Evolutionary conservation across 1,140 invertebrate genomes (phyloP), one percentile per base, ranked within the genome.

Genomic region (Danaus melanippus): DNA sequence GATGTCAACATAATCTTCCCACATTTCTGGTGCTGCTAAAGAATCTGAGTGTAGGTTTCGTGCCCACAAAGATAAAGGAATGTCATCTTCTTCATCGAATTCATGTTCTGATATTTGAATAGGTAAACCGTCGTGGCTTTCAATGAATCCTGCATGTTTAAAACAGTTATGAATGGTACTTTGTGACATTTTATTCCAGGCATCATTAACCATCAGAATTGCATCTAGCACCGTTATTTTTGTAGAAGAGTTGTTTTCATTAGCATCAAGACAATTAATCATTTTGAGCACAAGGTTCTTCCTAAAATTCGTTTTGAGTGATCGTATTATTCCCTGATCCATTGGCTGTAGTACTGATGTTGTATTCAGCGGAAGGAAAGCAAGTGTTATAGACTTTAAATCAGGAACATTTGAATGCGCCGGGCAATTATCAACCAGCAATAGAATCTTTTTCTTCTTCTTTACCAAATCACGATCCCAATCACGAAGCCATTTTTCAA

Each of bases 1-100:
- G 46, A 69, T 66, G 52, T 66, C 54, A 59, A 66, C 53, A 66
- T 66, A 63, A 60, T 69, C 60, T 60, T 69, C 56, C 58, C 63
- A 66, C 55, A 64, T 62, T 61, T 66, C 64, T 60, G 60, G 63
- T 68, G 60, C 60, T 69, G 57, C 49, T 63, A 58, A 60, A 53
- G 57, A 64, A 58, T 62, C 58, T 62, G 58, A 62, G 60, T 67
- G 54, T 57, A 66, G 46, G 50, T 69, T 66, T 61, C 61, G 60
- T 61, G 57, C n/a, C n/a, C n/a, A 51, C 58, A 69, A 63, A 61
- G 58, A 15, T 48, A 44, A 52, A 17, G 50, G 50, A n/a, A 52
- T n/a, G 9, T 52, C 50, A 52, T 52, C 42, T 45, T 45, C 17
- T 32, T 49, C 47, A 49, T 49, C 47, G 8, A 45, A 52, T 45